Conservation (phyloP, 2,113 vertebrate genomes). For the Hemiprocne comata region DNA sequence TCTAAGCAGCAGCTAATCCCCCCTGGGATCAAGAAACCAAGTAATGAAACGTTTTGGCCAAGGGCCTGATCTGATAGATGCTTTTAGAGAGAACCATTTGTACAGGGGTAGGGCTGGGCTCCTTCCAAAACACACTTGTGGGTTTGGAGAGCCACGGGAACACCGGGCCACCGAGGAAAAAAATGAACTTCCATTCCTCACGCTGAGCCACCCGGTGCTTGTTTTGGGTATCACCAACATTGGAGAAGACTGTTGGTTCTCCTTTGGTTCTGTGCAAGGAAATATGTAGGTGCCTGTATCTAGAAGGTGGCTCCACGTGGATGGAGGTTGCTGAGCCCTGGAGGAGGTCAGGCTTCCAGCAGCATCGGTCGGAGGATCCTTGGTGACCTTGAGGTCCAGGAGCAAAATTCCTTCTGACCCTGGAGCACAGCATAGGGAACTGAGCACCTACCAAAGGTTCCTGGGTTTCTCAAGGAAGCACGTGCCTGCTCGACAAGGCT, state of each 20-base stretch:
- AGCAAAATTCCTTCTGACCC: fast-evolving
- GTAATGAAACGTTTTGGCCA: slow-evolving; percentile 33
- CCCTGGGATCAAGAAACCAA: background rate
- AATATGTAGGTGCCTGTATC: background rate
- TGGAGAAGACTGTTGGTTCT: background rate
- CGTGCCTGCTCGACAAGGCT: background rate
- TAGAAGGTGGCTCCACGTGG: background rate
- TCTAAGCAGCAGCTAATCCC: slow-evolving; percentile 26
- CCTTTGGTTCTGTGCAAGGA: background rate
- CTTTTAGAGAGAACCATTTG: background rate
- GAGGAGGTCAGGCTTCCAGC: background rate
- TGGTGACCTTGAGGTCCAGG: background rate
- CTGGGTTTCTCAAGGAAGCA: background rate
- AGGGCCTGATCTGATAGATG: slow-evolving; percentile 49
- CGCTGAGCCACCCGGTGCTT: background rate
- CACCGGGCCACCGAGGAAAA: fast-evolving
- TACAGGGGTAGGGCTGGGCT: background rate
- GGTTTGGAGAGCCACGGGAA: background rate
- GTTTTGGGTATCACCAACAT: fast-evolving
- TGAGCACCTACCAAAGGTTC: background rate
- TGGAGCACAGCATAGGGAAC: fast-evolving
- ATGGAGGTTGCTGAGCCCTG: background rate
- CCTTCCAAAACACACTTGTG: background rate
- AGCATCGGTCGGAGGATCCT: fast-evolving
- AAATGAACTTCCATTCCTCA: background rate